A percentile compares a stretch with the other conserved stretches of the same genome.
These are phyloP conservation scores for Asbolus verrucosus DNA, from an alignment of 1,140 invertebrate species.

Conservation along the genomic window DNA sequence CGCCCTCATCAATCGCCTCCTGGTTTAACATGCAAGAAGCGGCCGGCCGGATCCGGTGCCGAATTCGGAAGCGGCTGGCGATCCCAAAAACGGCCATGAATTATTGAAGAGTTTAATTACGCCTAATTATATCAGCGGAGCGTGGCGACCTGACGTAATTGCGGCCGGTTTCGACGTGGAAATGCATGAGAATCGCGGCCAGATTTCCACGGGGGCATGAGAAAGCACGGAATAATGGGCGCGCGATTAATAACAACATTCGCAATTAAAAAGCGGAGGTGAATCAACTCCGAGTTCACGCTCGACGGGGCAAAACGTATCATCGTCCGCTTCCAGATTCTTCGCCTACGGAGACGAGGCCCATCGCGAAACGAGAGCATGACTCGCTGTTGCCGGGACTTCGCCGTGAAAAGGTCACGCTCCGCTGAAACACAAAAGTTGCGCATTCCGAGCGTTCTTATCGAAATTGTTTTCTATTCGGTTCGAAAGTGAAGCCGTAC, in stretches of 20 bases:
- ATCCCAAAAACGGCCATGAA: constrained; percentile 4
- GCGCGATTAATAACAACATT: constrained; percentile 14
- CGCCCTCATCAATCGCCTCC: no score
- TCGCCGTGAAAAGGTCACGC: constrained; percentile 19
- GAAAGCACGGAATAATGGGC: background rate
- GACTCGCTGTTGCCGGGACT: constrained; percentile 6
- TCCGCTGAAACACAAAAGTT: constrained; percentile 31
- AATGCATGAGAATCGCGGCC: constrained; percentile 16
- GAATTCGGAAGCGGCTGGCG: no score
- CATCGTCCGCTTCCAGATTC: background rate
- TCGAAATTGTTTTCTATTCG: constrained; percentile 10
- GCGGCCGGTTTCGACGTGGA: constrained; percentile 1
- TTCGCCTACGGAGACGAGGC: constrained; percentile 32
- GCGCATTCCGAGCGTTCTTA: constrained; percentile 23
- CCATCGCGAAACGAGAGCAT: constrained; percentile 17
- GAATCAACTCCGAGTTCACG: constrained; percentile 22
- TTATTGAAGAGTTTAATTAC: constrained; percentile 33
- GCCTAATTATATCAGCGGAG: constrained; percentile 15
- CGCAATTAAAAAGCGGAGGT: constrained; percentile 25
- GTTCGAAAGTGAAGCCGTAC: constrained; percentile 10
- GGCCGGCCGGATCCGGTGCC: no score
- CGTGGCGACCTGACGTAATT: constrained; percentile 6
- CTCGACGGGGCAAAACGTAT: constrained; percentile 22
- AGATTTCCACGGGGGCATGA: constrained; percentile 1
- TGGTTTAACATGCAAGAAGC: no score